phyloP scores from a whole-genome alignment of 1,140 invertebrate species.

The Prorops nasuta region DNA sequence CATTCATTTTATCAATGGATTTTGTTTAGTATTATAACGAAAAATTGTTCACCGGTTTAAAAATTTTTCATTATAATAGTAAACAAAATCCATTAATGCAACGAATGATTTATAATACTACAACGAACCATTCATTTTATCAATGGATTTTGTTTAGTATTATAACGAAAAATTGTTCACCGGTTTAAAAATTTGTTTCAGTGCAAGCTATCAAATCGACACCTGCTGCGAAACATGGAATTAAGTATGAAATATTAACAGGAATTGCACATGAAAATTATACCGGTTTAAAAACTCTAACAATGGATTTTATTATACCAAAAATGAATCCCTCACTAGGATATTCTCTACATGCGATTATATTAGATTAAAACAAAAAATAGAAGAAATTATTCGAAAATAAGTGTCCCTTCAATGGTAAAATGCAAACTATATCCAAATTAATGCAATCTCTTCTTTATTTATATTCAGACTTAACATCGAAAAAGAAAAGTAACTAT shows the following conservation, averaged over 20 bases:
- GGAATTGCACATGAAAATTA: background rate
- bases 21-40: too few species aligned
- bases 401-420: constrained; percentile 1
- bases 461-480: background rate
- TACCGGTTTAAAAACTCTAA: background rate
- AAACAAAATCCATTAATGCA: too few species aligned
- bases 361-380: background rate
- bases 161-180: too few species aligned
- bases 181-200: too few species aligned
- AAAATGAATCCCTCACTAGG: background rate
- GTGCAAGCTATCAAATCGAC: too few species aligned
- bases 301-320: background rate
- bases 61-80: too few species aligned
- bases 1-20: too few species aligned
- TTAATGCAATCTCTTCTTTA: background rate
- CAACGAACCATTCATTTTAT: too few species aligned
- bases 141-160: too few species aligned
- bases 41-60: too few species aligned
- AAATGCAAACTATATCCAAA: background rate
- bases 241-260: constrained; percentile 1
- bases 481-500: constrained; percentile 8
- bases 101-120: too few species aligned
- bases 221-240: constrained; percentile 1
- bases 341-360: constrained; percentile 2
- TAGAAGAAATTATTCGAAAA: background rate